phyloP scores from a whole-genome alignment of 2,888 invertebrate genomes.

The Eueremaeus valkanovi region DNA sequence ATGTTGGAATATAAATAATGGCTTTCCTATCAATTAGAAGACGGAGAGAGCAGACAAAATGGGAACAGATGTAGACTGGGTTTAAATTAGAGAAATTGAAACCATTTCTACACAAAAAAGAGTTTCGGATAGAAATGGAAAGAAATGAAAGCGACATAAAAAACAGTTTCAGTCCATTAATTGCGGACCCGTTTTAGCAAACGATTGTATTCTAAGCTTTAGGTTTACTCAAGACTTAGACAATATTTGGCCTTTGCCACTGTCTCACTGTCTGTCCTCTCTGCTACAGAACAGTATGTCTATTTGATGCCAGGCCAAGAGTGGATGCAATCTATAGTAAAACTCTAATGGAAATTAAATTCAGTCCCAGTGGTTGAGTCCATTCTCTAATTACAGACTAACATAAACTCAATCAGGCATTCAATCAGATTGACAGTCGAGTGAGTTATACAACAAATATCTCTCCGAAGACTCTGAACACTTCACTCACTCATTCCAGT shows the following conservation, averaged over 20 bases:
- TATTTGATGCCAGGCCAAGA: too few species aligned
- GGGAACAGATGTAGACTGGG: background rate
- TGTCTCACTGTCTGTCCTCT: background rate
- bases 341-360: constrained; percentile 26
- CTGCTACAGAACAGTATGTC: background rate
- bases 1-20: background rate
- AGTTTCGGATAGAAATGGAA: background rate
- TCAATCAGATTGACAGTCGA: constrained; percentile 9
- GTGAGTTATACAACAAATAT: background rate
- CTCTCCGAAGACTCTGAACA: background rate
- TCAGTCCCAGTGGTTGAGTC: constrained; percentile 13
- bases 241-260: constrained; percentile 2
- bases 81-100: background rate
- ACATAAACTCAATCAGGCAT: constrained; percentile 21
- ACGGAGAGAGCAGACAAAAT: background rate
- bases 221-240: background rate
- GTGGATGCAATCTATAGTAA: constrained; percentile 9
- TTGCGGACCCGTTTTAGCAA: background rate
- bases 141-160: background rate
- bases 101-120: too few species aligned
- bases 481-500: background rate
- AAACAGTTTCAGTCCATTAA: constrained; percentile 2
- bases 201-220: background rate
- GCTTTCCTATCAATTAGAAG: background rate
- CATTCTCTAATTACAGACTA: constrained; percentile 20